Conservation (phyloP, 1,140 invertebrate species). For the Drosophila erecta region DNA sequence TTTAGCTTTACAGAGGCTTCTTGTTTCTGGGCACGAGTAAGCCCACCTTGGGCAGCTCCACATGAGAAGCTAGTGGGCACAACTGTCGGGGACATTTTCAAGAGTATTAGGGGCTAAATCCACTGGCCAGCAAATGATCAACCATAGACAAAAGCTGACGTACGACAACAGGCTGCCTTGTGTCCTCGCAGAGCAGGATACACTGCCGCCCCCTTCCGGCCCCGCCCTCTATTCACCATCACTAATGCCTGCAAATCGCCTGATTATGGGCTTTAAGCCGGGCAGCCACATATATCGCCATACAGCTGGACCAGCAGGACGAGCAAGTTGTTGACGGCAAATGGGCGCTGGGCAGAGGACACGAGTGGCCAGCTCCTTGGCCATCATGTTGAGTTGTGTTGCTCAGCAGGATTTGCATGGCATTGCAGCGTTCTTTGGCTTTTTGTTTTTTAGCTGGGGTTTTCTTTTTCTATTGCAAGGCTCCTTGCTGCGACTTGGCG, state of each 20-base stretch:
- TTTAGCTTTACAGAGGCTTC: conserved; percentile 8
- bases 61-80: conserved; percentile 15
- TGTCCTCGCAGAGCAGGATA: conserved; percentile 21
- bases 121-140: conserved; percentile 54
- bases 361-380: conserved; percentile 59
- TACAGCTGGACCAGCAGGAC: conserved; percentile 35
- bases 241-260: conserved; percentile 77
- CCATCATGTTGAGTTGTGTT: conserved; percentile 72
- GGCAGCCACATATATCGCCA: conserved; percentile 46
- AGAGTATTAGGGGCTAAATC: conserved; percentile 45
- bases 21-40: conserved; percentile 22
- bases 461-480: conserved; percentile 22
- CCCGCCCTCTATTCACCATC: conserved; percentile 8
- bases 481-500: conserved; percentile 70
- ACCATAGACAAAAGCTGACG: conserved; percentile 53
- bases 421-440: conserved; percentile 58
- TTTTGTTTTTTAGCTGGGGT: conserved; percentile 24
- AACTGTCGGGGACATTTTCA: conserved; percentile 40
- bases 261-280: conserved; percentile 70
- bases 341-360: conserved; percentile 17
- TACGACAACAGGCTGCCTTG: conserved; percentile 29
- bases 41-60: conserved; percentile 13
- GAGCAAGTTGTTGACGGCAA: conserved; percentile 48
- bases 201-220: conserved; percentile 6
- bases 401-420: conserved; percentile 72